Base-by-base conservation (phyloP, 2,888 invertebrate genomes). In the Melanotus villosus region DNA sequence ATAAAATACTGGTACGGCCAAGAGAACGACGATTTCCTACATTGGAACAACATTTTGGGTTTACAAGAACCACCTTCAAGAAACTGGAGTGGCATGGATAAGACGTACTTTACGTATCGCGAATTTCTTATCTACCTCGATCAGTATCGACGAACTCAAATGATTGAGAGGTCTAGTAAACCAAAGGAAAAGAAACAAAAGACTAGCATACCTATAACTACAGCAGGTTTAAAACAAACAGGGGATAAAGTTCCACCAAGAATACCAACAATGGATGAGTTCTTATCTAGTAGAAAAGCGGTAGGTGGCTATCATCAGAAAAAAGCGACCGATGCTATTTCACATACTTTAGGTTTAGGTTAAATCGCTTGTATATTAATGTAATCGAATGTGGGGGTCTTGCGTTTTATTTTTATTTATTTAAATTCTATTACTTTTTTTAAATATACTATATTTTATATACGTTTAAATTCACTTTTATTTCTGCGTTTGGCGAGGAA, bases 1-100 rank as follows among this genome's bases (percentile, higher is more conserved):
- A 92, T 93, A 68, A 92, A 93, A 75, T 90, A 93, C 76, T 93
- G 91, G 90, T 93, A 92, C 75, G 90, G 90, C 0, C 89, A 90
- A 79, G 90, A 91, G 80, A 89, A 90, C 0, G 90, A 91, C 77
- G 92, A 91, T 80, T 92, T 92, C 75, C 88, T 90, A 77, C 90
- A 90, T 74, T 92, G 92, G 89, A 90, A 92, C 72, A 89, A 91
- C 69, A 87, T 91, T 0, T 85, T 92, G 14, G 90, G 91, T 9
- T 86, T 93, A 21, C 86, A 87, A 6, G 90, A 92, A 75, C 93
- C 93, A 0, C 88, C 89, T n/a, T 89, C 90, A 68, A 87, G 94
- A 75, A 92, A 92, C 80, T 93, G 93, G 93, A 90, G 86, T 32
- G 88, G 88, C 4, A 83, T 85, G 80, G 90, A 91, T 83, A 87